Evolutionary conservation across 64 coral and sea anemone species (phyloP).

Genomic region (Stichodactyla mertensii): DNA sequence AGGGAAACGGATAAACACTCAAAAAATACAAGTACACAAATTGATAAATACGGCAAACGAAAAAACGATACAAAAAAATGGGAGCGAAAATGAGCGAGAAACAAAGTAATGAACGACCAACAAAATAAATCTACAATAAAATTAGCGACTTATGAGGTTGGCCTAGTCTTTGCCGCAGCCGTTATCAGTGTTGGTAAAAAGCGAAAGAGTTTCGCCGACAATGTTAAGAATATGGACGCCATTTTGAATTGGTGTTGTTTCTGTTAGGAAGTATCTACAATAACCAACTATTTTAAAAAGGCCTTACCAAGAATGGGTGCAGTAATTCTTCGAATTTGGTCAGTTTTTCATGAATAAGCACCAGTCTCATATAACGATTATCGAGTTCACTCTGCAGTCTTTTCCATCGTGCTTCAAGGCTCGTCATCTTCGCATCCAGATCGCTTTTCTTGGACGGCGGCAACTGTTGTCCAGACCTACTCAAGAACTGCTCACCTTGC

Average conservation of each 20-base stretch:
- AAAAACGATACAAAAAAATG: not conserved
- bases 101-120: no score
- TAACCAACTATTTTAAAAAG: not conserved
- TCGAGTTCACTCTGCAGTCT: conserved; percentile 89
- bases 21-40: no score
- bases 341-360: conserved; percentile 96
- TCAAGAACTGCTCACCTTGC: conserved; percentile 80
- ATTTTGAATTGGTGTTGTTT: no score
- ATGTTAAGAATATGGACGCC: no score
- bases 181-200: no score
- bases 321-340: conserved; percentile 87
- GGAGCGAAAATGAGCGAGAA: not conserved
- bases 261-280: no score
- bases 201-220: no score
- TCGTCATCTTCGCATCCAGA: conserved; percentile 95
- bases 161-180: no score
- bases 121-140: no score
- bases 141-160: no score
- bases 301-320: conserved; percentile 91
- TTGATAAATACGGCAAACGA: no score
- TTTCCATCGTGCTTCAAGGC: conserved; percentile 84
- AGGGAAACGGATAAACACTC: no score
- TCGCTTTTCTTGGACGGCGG: conserved; percentile 67
- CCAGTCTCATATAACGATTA: conserved; percentile 96
- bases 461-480: conserved; percentile 62